Base-by-base conservation (phyloP, 92 coral and sea anemone genomes). In the Zoanthus gigantus region DNA sequence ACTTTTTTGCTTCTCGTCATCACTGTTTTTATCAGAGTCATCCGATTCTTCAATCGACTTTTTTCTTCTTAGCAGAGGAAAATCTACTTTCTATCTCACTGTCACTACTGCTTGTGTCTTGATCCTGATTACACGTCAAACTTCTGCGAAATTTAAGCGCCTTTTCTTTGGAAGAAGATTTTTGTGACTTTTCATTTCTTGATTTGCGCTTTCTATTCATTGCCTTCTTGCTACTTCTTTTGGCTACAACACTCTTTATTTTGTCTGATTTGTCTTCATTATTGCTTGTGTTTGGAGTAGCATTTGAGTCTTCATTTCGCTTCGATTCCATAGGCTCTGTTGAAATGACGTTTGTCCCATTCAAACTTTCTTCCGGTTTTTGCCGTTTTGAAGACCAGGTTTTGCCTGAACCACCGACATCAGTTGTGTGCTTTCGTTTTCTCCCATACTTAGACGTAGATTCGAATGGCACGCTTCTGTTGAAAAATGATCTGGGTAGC, bases 401-500 rank as follows among this genome's bases (percentile, higher is more conserved):
- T 58, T 12, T 58, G 15, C 66, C 66, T n/a, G 71, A 65, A 65
- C 71, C 29, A 65, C 32, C 32, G 32, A 28, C 31, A 65, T 65
- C 71, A 65, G 72, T 67, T 18, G 42, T 28, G 10, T 67, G 72
- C 72, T 67, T 67, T 0, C 31, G 11, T 67, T n/a, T 23, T 67
- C 68, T 15, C 7, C 68, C 79, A 75, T 45, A 75, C 28, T 18
- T 16, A 0, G 79, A 75, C 2, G 8, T 45, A 3, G 82, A 69
- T 61, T 83, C 60, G 61, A 88, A 91, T 1, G 76, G 13, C 10
- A 88, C 83, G 0, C 76, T 15, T 50, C 83, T 84, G 86, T 92
- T 92, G 42, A 92, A 92, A 10, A 87, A 71, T 8, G 94, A 86
- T 1, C 85, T 85, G 0, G 92, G 92, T 28, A 92, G 83, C 94